Percentiles rank a stretch among this genome's conserved stretches.
Conservation (phyloP, 92 coral and sea anemone species). For the Siderastrea radians region DNA sequence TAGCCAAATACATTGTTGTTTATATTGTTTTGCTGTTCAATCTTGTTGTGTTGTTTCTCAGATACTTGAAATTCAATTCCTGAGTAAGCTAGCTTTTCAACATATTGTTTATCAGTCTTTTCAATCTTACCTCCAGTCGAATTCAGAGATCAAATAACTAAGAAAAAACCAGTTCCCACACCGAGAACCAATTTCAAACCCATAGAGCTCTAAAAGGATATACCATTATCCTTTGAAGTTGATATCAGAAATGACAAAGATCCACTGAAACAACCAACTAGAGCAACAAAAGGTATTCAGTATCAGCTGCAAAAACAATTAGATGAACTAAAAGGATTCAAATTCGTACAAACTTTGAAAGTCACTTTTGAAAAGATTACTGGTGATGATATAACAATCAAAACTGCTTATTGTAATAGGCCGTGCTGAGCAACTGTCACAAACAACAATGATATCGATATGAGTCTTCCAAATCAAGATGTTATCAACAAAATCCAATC, state of each 20-base stretch:
- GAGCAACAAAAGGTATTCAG: background rate
- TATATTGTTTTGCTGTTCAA: slow-evolving; percentile 1
- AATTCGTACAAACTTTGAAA: background rate
- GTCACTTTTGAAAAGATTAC: background rate
- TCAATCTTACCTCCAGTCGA: background rate
- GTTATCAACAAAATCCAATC: background rate
- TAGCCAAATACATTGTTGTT: background rate
- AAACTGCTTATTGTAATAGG: background rate
- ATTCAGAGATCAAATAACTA: too few species aligned
- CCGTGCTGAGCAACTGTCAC: background rate
- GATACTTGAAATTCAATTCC: slow-evolving; percentile 42
- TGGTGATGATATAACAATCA: background rate
- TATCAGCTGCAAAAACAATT: background rate
- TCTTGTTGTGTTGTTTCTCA: background rate
- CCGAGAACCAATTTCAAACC: too few species aligned
- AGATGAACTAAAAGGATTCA: background rate
- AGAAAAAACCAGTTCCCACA: too few species aligned
- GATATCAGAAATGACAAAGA: too few species aligned
- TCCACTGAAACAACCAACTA: background rate
- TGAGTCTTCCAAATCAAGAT: background rate
- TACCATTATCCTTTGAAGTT: too few species aligned
- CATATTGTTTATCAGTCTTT: slow-evolving; percentile 18
- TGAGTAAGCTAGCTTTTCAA: slow-evolving; percentile 13
- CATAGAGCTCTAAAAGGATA: too few species aligned
- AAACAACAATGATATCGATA: background rate